phyloP scores from a whole-genome alignment of 2,888 invertebrate genomes.

The Abscondita cerata region DNA sequence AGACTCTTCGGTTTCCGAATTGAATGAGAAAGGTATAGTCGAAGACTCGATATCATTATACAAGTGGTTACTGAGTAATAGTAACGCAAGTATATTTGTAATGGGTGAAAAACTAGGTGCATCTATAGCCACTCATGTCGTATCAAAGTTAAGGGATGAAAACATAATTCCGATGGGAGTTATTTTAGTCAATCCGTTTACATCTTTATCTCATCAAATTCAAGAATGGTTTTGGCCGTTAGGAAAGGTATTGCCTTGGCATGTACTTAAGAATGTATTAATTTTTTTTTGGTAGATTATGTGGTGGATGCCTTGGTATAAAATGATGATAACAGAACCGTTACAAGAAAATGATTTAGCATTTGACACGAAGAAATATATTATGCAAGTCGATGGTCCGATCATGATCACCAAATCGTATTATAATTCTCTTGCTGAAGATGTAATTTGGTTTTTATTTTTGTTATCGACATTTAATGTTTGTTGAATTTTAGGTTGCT shows the following conservation, averaged over 20 bases:
- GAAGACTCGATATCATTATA: conserved; percentile 52
- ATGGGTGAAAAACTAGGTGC: conserved; percentile 55
- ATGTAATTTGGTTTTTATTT: conserved; percentile 35
- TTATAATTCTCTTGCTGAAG: conserved; percentile 29
- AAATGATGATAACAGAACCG: conserved; percentile 47
- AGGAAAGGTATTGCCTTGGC: no score
- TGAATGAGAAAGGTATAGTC: conserved; percentile 50
- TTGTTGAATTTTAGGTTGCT: conserved; percentile 68
- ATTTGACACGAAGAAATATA: conserved; percentile 48
- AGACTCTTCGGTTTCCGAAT: conserved; percentile 47
- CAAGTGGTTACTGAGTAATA: conserved; percentile 46
- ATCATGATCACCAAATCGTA: conserved; percentile 53
- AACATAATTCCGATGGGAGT: conserved; percentile 43
- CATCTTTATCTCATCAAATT: conserved; percentile 47
- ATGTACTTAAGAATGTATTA: neutral
- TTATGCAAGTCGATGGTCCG: conserved; percentile 49
- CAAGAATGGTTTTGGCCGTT: conserved; percentile 5
- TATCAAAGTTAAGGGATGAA: conserved; percentile 37
- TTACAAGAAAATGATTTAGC: conserved; percentile 49
- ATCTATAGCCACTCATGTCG: conserved; percentile 48
- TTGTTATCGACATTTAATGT: neutral
- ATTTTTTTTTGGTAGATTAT: conserved; percentile 45
- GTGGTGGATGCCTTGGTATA: conserved; percentile 52
- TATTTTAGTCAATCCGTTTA: conserved; percentile 51
- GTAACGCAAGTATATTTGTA: conserved; percentile 48